A percentile compares a stretch with the other conserved stretches of the same genome.
These are phyloP conservation scores for Nephrotoma appendiculata DNA, from an alignment of 2,888 invertebrate genomes.

Conservation along the genomic window DNA sequence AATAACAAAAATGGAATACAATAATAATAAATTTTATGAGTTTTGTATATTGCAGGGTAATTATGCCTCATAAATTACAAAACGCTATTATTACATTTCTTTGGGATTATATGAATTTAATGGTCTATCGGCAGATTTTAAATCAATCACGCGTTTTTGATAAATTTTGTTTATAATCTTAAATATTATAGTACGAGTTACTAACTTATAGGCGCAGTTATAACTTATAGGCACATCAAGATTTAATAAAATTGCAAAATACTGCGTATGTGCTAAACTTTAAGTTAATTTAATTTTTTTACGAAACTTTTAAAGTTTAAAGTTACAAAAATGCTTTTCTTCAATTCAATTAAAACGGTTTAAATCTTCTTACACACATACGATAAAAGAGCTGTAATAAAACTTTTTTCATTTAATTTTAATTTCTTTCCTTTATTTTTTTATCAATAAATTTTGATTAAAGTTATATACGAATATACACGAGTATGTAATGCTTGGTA, in stretches of 20 bases:
- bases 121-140: neutral
- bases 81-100: neutral
- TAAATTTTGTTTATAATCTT: too few species aligned
- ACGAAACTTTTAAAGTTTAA: neutral
- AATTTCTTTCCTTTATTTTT: neutral
- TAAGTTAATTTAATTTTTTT: neutral
- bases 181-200: too few species aligned
- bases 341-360: neutral
- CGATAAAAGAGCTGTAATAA: neutral
- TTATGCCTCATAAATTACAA: neutral
- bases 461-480: neutral
- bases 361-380: neutral
- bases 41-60: neutral
- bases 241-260: neutral
- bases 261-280: neutral
- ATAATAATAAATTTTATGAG: neutral
- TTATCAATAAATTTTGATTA: neutral
- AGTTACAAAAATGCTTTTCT: neutral
- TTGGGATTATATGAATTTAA: neutral
- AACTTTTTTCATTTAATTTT: neutral
- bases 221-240: neutral
- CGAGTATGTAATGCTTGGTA: neutral
- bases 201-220: too few species aligned
- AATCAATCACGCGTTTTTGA: neutral
- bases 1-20: neutral